A percentile compares a stretch with the other conserved stretches of the same genome.
These are phyloP conservation scores for Alosa alosa DNA, from an alignment of 2,113 vertebrate species.

Conservation along the genomic window DNA sequence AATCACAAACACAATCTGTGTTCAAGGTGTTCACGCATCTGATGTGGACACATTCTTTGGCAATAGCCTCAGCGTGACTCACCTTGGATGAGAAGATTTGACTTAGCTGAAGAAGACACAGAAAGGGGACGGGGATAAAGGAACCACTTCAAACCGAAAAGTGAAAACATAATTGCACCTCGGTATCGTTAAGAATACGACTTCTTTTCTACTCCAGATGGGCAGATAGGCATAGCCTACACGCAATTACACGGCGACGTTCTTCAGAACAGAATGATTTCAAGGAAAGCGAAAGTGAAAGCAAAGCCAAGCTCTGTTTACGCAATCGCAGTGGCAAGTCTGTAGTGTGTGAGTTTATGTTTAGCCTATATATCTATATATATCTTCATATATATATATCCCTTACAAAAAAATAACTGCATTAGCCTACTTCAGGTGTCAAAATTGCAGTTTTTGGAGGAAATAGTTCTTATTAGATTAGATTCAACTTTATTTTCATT, in stretches of 20 bases:
- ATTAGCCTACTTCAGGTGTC: too few relatives aligned
- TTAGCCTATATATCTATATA: too few relatives aligned
- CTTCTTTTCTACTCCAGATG: background rate
- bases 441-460: too few relatives aligned
- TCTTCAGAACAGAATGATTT: background rate
- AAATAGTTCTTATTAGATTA: too few relatives aligned
- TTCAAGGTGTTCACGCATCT: background rate
- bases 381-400: too few relatives aligned
- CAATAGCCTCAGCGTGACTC: background rate
- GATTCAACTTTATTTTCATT: too few relatives aligned
- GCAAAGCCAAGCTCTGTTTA: background rate
- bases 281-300: conserved; percentile 49
- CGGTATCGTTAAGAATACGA: background rate
- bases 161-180: background rate
- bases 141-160: conserved; percentile 14
- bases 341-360: too few relatives aligned
- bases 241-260: background rate
- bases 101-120: background rate
- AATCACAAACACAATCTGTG: too few relatives aligned
- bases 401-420: too few relatives aligned
- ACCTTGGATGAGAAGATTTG: background rate
- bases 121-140: background rate
- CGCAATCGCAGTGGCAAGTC: too few relatives aligned
- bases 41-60: background rate
- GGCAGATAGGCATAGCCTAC: background rate